Conservation (phyloP, 2,113 vertebrate species). For the Myrmecobius fasciatus region DNA sequence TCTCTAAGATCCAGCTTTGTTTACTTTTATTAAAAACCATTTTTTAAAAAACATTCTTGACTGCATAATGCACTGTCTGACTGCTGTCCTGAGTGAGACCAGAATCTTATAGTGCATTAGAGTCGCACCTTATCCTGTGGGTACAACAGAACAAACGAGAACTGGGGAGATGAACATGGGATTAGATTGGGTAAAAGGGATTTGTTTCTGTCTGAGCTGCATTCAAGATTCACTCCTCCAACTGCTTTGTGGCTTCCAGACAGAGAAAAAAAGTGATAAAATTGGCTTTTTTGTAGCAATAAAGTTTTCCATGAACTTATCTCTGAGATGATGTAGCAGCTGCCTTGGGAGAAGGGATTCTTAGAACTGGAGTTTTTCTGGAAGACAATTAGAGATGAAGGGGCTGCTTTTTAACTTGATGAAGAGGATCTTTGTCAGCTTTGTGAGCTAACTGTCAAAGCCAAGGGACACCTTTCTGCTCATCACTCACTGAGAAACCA, state of each 20-base stretch:
- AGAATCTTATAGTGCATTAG: conserved; percentile 44
- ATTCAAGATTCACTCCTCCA: conserved; percentile 44
- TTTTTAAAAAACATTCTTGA: conserved; percentile 30
- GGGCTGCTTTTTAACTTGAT: conserved; percentile 50
- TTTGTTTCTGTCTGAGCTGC: conserved; percentile 33
- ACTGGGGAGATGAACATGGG: conserved; percentile 7
- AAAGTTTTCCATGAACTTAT: conserved; percentile 66
- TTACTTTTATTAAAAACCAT: conserved; percentile 42
- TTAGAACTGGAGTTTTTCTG: conserved; percentile 49
- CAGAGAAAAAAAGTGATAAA: neutral
- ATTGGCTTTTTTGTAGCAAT: conserved; percentile 28
- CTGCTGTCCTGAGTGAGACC: neutral
- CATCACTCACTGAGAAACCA: neutral
- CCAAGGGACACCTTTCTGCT: neutral
- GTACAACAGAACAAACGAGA: conserved; percentile 31
- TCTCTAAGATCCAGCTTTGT: conserved; percentile 26
- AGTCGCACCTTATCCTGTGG: neutral
- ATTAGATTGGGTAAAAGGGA: conserved; percentile 27
- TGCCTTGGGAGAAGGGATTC: conserved; percentile 38
- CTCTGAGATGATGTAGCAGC: conserved; percentile 9
- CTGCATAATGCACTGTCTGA: neutral
- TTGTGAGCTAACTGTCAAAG: neutral
- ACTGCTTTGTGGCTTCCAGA: conserved; percentile 13
- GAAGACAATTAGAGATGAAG: conserved; percentile 55
- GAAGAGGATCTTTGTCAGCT: conserved; percentile 57